Evolutionary conservation across 2,888 invertebrate species (phyloP), one percentile per base, ranked within the genome.

Genomic region (Acrobasis suavella): DNA sequence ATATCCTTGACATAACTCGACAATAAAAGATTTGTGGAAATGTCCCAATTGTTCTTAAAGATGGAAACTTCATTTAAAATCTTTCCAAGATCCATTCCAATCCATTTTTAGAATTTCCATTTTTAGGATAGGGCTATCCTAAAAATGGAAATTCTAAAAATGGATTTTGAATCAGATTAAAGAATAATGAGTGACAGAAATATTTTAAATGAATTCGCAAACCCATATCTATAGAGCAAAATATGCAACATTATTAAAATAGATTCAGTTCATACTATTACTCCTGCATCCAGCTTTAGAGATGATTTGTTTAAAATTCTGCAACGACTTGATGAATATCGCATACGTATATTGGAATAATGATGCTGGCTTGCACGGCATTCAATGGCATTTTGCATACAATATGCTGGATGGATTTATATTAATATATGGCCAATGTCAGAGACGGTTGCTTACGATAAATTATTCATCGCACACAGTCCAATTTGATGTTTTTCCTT

Each of bases 361-460:
- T 91, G 91, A 91, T 91, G 87, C 91, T 78, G 85, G 77, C 88
- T 86, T 87, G 89, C 87, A 88, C 89, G 82, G 91, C 85, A 89
- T 92, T 92, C 91, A 91, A 92, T 91, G 87, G 88, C 83, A 90
- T 91, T 92, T 92, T 91, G 91, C 91, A 91, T 92, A 92, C 92
- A 92, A 92, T 92, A 91, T 89, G 87, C 85, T 86, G 85, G 90
- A 92, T 89, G 90, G 89, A 89, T 92, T 91, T 91, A 90, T 91
- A 92, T 91, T 91, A 91, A 91, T 89, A 90, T 91, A 92, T 91
- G 89, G 87, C 86, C 74, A 87, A 88, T 87, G 89, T 91, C 91
- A 91, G 83, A 84, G 81, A 83, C 84, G 87, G 89, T 88, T 89
- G 88, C 83, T 86, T 79, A 88, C 84, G 81, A 91, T 91, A 90